Percentiles rank a stretch among this genome's conserved stretches.
These are phyloP conservation scores for Galagoides demidoff DNA, from an alignment of 2,797 vertebrate species.

Conservation along the genomic window DNA sequence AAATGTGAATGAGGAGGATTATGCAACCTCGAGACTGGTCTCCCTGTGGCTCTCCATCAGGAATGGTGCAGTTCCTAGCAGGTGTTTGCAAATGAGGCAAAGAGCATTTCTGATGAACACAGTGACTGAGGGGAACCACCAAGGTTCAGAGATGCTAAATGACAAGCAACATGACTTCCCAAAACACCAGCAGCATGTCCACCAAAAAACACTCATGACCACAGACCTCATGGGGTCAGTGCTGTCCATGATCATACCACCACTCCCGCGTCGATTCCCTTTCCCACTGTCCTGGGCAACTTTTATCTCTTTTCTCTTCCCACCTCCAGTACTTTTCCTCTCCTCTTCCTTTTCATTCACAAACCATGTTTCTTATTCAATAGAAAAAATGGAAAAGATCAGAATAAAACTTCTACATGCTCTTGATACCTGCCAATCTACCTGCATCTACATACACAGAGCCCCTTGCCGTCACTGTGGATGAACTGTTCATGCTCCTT, in stretches of 20 bases:
- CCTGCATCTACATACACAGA: too few species aligned
- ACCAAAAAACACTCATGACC: neutral
- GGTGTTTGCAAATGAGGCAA: neutral
- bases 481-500: neutral
- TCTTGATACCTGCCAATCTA: neutral
- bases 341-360: neutral
- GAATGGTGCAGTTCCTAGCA: neutral
- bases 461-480: neutral
- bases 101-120: neutral
- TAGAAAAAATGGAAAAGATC: neutral
- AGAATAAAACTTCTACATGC: neutral
- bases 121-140: neutral
- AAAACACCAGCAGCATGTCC: neutral
- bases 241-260: neutral
- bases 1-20: neutral
- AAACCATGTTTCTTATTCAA: neutral
- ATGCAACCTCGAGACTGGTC: neutral
- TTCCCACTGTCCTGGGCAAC: neutral
- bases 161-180: neutral
- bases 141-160: neutral
- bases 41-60: neutral
- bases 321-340: neutral
- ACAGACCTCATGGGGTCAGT: neutral
- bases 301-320: neutral
- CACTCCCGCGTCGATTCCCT: neutral